Base-by-base conservation (phyloP, 2,888 invertebrate species). In the Bugulina stolonifera region DNA sequence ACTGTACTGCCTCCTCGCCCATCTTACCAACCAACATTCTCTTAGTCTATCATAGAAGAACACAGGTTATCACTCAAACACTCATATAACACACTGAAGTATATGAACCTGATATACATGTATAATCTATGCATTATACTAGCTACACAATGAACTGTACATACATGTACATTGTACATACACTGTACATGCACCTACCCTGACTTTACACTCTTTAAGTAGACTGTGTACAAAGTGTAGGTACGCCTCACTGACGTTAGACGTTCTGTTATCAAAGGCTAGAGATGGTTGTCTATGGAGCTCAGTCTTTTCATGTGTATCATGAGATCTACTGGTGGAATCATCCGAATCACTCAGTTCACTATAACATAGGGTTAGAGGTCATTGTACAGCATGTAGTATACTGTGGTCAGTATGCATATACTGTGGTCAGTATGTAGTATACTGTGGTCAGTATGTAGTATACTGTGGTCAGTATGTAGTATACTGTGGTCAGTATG, bases 11-110 rank as follows among this genome's bases (percentile, higher is more conserved):
- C 87, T 99, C 99, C 1, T 84, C 83, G 0, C 98, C 98, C 91
- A 99, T 92, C 87, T 99, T 99, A 81, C 97, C 96, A n/a, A 99
- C 90, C 52, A 99, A 87, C 95, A 99, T 97, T 77, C 97, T 88
- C 86, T 99, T 99, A 0, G 98, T 99, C 89, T 96, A 77, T 18
- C 76, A 71, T 32, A 22, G 92, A 10, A 43, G 43, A 10, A 43
- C 43, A 43, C 5, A n/a, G n/a, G n/a, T n/a, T n/a, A n/a, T n/a
- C n/a, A n/a, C n/a, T n/a, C n/a, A n/a, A n/a, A n/a, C n/a, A n/a
- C n/a, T n/a, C n/a, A n/a, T n/a, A n/a, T n/a, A n/a, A n/a, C n/a
- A n/a, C n/a, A n/a, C n/a, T n/a, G n/a, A n/a, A n/a, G n/a, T n/a
- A n/a, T n/a, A n/a, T n/a, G n/a, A n/a, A n/a, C n/a, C n/a, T n/a